phyloP scores from a whole-genome alignment of 2,888 invertebrate genomes.

The Epinotia nisella region DNA sequence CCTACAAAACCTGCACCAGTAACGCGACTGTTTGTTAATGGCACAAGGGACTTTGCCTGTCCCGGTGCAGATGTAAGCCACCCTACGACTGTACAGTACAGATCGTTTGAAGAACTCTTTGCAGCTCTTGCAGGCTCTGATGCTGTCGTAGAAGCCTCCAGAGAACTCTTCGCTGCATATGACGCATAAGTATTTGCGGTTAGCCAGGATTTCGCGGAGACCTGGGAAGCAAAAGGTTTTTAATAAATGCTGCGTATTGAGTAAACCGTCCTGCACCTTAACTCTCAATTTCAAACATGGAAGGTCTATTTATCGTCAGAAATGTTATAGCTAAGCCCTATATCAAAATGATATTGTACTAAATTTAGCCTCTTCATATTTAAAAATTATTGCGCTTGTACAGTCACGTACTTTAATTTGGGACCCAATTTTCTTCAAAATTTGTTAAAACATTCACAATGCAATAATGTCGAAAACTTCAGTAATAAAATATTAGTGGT shows the following conservation, averaged over 20 bases:
- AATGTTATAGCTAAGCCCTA: no score
- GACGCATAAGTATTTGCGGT: slow-evolving; percentile 52
- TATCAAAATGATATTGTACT: no score
- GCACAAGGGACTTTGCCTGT: slow-evolving; percentile 48
- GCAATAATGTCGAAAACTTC: no score
- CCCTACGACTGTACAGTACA: slow-evolving; percentile 55
- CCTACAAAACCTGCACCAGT: slow-evolving; percentile 60
- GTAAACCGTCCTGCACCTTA: background rate
- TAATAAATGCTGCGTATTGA: background rate
- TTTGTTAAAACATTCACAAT: no score
- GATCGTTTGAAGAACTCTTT: slow-evolving; percentile 68
- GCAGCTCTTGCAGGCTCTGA: slow-evolving; percentile 66
- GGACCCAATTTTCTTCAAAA: no score
- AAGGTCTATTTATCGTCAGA: no score
- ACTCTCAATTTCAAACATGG: background rate
- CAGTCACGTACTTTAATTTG: no score
- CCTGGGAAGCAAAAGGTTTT: background rate
- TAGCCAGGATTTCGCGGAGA: slow-evolving; percentile 24
- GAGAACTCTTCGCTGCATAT: slow-evolving; percentile 61
- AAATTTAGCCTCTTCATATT: no score
- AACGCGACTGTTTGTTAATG: slow-evolving; percentile 56
- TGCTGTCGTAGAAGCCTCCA: slow-evolving; percentile 62
- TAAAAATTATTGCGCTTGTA: no score
- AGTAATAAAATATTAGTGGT: no score
- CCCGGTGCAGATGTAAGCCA: slow-evolving; percentile 55